These are phyloP conservation scores for Nineta flava DNA, from an alignment of 2,888 invertebrate species.

Conservation along the genomic window DNA sequence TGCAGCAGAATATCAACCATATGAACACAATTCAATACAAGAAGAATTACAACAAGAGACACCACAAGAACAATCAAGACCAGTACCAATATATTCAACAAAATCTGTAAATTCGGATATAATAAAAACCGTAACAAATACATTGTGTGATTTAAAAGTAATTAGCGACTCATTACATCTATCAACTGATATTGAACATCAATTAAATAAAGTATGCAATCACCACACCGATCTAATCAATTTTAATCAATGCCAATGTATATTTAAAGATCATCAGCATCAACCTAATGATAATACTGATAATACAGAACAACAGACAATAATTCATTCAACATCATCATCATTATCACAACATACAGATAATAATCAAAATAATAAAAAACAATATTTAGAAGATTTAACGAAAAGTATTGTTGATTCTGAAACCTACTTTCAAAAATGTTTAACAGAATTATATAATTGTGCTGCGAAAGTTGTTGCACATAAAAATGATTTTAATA, in stretches of 20 bases:
- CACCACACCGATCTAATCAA: not conserved
- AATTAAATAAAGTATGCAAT: too few species aligned
- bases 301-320: not conserved
- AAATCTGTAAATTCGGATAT: not conserved
- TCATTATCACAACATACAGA: not conserved
- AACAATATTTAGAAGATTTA: conserved; percentile 2
- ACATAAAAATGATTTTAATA: not conserved
- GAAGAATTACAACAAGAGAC: not conserved
- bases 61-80: not conserved
- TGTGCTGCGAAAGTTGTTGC: not conserved
- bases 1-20: not conserved
- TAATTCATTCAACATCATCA: not conserved
- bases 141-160: not conserved
- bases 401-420: conserved; percentile 1
- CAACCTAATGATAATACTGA: not conserved
- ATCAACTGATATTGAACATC: not conserved
- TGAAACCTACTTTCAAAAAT: conserved; percentile 3
- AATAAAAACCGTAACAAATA: not conserved
- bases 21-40: not conserved
- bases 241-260: not conserved
- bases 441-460: conserved; percentile 1
- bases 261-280: not conserved
- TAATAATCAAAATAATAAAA: not conserved
- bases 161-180: not conserved
- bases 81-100: not conserved